These are phyloP conservation scores for Pseudochaenichthys georgianus DNA, from an alignment of 2,797 vertebrate species.

Conservation along the genomic window DNA sequence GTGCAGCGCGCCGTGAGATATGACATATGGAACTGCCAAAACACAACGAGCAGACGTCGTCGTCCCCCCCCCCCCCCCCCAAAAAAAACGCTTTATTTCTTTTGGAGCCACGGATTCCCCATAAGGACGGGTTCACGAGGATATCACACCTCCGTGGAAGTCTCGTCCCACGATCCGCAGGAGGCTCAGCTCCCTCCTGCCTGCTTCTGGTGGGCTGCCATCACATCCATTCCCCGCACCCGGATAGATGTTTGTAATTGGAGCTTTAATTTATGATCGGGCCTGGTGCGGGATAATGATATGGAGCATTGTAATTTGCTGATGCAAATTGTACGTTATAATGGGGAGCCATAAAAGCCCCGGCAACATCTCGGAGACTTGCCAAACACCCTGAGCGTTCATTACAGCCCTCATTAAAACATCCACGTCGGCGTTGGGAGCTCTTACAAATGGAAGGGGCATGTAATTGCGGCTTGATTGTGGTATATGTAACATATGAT, in stretches of 20 bases:
- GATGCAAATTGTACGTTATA: conserved; percentile 89
- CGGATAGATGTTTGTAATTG: conserved; percentile 87
- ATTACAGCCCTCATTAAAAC: conserved; percentile 89
- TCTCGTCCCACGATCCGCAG: conserved; percentile 73
- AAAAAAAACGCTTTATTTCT: conserved; percentile 28
- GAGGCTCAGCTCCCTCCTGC: conserved; percentile 67
- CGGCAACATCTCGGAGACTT: conserved; percentile 84
- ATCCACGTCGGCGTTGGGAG: conserved; percentile 82
- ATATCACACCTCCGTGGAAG: conserved; percentile 76
- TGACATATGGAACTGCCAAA: conserved; percentile 64
- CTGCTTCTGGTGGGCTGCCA: conserved; percentile 74
- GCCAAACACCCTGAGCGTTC: conserved; percentile 88
- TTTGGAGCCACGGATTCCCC: conserved; percentile 59
- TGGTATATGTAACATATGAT: conserved; percentile 83
- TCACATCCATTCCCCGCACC: conserved; percentile 74
- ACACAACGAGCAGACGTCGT: conserved; percentile 61
- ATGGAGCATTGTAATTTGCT: conserved; percentile 89
- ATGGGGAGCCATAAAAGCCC: conserved; percentile 86
- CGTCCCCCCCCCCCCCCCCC: conserved; percentile 18
- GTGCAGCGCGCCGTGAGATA: conserved; percentile 53
- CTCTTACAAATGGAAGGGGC: conserved; percentile 85
- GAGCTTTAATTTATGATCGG: conserved; percentile 88
- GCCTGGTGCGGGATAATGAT: conserved; percentile 86
- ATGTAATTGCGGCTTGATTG: conserved; percentile 88
- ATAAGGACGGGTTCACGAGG: conserved; percentile 71